These are phyloP conservation scores for Drosophila imparisetae DNA, from an alignment of 2,888 invertebrate species.

Conservation along the genomic window DNA sequence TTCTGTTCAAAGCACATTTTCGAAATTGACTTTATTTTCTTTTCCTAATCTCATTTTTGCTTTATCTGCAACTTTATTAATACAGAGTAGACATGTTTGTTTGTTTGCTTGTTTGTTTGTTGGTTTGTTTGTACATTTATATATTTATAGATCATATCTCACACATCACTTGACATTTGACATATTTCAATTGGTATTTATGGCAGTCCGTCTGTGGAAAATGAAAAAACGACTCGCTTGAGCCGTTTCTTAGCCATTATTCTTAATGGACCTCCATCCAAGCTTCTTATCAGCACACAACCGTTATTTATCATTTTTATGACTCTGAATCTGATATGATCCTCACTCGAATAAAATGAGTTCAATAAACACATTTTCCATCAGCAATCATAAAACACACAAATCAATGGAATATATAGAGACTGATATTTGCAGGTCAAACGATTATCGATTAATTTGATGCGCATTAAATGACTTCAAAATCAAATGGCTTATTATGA, in stretches of 20 bases:
- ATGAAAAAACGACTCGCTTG: neutral
- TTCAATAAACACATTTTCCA: conserved; percentile 50
- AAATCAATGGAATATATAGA: conserved; percentile 7
- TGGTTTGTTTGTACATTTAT: neutral
- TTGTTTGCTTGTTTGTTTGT: conserved; percentile 1
- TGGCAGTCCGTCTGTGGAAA: conserved; percentile 11
- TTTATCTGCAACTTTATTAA: conserved; percentile 27
- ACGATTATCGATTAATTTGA: neutral
- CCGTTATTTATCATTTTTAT: conserved; percentile 22
- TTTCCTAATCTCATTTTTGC: conserved; percentile 14
- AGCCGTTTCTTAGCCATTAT: conserved; percentile 7
- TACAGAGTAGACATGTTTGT: neutral
- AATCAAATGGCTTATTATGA: neutral
- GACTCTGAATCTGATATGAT: conserved; percentile 22
- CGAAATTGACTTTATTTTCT: conserved; percentile 1
- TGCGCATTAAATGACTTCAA: neutral
- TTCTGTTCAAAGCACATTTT: neutral
- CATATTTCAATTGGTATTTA: conserved; percentile 34
- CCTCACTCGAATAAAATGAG: conserved; percentile 22
- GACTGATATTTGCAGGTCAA: neutral
- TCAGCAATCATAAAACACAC: conserved; percentile 23
- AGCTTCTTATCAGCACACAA: conserved; percentile 25
- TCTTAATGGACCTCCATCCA: neutral
- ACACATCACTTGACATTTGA: conserved; percentile 28
- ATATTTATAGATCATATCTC: conserved; percentile 35